Conservation (phyloP, 2,797 vertebrate genomes). For the Holocentrus rufus region DNA sequence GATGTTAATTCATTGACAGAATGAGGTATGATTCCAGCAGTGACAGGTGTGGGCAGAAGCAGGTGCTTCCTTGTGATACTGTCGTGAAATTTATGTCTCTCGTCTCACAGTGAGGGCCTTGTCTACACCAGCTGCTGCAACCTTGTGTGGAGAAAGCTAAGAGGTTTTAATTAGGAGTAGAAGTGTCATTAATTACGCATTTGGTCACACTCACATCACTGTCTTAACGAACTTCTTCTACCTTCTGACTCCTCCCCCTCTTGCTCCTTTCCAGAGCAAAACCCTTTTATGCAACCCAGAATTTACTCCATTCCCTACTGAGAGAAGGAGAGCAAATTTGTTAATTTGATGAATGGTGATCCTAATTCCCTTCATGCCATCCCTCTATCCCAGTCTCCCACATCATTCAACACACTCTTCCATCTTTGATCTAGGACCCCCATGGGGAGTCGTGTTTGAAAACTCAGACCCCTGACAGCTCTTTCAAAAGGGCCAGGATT, state of each 20-base stretch:
- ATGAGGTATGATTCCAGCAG: constrained; percentile 89
- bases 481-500: constrained; percentile 64
- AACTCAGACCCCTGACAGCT: constrained; percentile 69
- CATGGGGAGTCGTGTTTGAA: constrained; percentile 69
- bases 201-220: constrained; percentile 64
- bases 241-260: constrained; percentile 57
- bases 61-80: constrained; percentile 89
- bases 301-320: constrained; percentile 63
- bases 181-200: constrained; percentile 90
- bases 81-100: constrained; percentile 91
- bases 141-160: constrained; percentile 91
- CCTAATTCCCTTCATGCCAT: constrained; percentile 58
- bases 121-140: constrained; percentile 88
- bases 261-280: constrained; percentile 55
- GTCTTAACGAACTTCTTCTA: constrained; percentile 58
- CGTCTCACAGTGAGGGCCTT: constrained; percentile 77
- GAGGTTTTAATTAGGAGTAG: constrained; percentile 97
- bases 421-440: constrained; percentile 76
- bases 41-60: constrained; percentile 88
- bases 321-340: constrained; percentile 73
- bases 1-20: constrained; percentile 92
- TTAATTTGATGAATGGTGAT: constrained; percentile 76
- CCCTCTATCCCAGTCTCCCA: constrained; percentile 58
- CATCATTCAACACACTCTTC: constrained; percentile 71
- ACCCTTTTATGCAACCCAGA: constrained; percentile 66